Base-by-base conservation (phyloP, 2,888 invertebrate species). In the Cataglyphis rosenhaueri region DNA sequence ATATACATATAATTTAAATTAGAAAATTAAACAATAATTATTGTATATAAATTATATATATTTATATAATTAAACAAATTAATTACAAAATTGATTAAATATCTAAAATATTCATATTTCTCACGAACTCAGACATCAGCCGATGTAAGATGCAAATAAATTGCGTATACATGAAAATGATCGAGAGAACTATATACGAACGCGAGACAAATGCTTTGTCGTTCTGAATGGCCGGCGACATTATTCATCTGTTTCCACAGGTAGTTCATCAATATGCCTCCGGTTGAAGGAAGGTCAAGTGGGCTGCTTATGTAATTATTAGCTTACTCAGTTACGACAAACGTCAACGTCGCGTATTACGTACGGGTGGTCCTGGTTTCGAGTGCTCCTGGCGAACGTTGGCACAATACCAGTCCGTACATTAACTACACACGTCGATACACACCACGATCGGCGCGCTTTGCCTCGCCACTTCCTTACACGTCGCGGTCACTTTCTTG, bases 401-500 rank as follows among this genome's bases (percentile, higher is more conserved):
- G 87, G 84, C 87, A 86, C 87, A 87, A 88, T 88, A 85, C 76
- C 76, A 85, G 55, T 79, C 83, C 85, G 85, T 84, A 84, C 79
- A 73, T 86, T 86, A 82, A 82, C 83, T 87, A 86, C 83, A 86
- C 83, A 83, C 41, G 83, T 86, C 81, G 86, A 86, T 88, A 87
- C 21, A 21, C 21, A 21, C 85, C 57, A 21, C 83, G 86, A 88
- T 87, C 83, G 79, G 61, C 74, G 59, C 81, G 86, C 85, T 81
- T 86, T 86, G 83, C 83, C 6, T 83, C 82, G 82, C 83, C 76
- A 75, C 75, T 87, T 81, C 82, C 82, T 82, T 41, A 83, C 79
- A 87, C 64, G 75, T 65, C 76, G 79, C 65, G 62, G 83, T 71
- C 66, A 61, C 81, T 84, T 86, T 79, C 81, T 61, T 44, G 44